Conservation (phyloP, 2,113 vertebrate genomes). For the Pantherophis guttatus region DNA sequence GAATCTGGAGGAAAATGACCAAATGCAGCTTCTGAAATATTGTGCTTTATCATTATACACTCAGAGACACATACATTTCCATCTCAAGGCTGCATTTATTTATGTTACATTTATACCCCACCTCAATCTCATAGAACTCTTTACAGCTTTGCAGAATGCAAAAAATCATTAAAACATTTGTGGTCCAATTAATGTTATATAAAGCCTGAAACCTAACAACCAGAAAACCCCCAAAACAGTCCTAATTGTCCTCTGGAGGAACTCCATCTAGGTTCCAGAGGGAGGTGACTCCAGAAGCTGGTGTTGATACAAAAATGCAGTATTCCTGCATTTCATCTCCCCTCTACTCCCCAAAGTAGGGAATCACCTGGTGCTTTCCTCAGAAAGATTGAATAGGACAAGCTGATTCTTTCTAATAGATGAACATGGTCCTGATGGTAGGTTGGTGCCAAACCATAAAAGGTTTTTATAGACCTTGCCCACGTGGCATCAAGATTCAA, state of each 20-base stretch:
- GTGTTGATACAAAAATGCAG: neutral
- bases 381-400: neutral
- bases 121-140: neutral
- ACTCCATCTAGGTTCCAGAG: neutral
- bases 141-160: neutral
- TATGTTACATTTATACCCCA: neutral
- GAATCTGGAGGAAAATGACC: slow-evolving; percentile 8
- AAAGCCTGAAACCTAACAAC: neutral
- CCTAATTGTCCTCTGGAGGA: neutral
- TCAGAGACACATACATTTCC: slow-evolving; percentile 1
- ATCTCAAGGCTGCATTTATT: slow-evolving; percentile 20
- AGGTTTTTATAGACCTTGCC: neutral
- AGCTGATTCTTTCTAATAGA: neutral
- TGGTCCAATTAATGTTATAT: neutral
- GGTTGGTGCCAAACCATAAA: neutral
- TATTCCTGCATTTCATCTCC: neutral
- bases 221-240: neutral
- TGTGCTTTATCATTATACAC: slow-evolving; percentile 4
- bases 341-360: neutral
- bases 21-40: slow-evolving; percentile 19
- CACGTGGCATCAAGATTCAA: neutral
- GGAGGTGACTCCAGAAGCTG: neutral
- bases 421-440: neutral
- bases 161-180: neutral
- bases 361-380: neutral